Evolutionary conservation across 2,797 vertebrate genomes (phyloP), one percentile per base, ranked within the genome.

Genomic region (Melanotaenia pygmaea): DNA sequence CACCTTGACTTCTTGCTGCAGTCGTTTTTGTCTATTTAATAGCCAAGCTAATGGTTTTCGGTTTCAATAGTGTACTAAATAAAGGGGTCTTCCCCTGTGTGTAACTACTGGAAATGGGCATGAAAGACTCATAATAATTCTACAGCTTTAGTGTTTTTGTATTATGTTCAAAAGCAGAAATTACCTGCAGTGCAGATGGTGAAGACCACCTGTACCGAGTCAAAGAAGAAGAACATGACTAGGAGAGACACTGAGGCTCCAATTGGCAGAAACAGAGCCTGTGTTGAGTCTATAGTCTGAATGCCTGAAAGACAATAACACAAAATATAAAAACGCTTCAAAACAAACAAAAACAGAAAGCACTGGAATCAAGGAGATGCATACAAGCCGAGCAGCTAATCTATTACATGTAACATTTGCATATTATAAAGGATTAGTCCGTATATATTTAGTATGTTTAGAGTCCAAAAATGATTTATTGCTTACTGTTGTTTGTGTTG

Each of bases 141-240:
- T 24, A 38, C 16, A 26, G 12, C 32, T 53, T 16, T 13, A 3
- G 26, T 14, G 56, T 34, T 68, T 12, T 68, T 50, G n/a, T 75
- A 34, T 54, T 58, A 5, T 20, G 16, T 59, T 70, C 16, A 10
- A 10, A 28, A 74, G 73, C 0, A 6, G 59, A 26, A 30, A 32
- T 65, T 93, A 99, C 98, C 98, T 97, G 98, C 98, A 89, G 98
- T 99, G 95, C 98, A 99, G 95, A 99, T 99, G 91, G 98, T 99
- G 89, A 99, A 99, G 92, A 99, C 98, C 91, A 99, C 98, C 90
- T 99, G 98, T 92, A 99, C 98, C 0, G 98, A 99, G 90, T 99
- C 98, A 53, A 99, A 99, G 95, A 99, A 99, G 96, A 99, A 99
- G 95, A 99, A 99, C 98, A 99, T 99, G 83, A 99, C 98, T 59